Conservation (phyloP, 1,140 invertebrate genomes). For the Laupala kohalensis region DNA sequence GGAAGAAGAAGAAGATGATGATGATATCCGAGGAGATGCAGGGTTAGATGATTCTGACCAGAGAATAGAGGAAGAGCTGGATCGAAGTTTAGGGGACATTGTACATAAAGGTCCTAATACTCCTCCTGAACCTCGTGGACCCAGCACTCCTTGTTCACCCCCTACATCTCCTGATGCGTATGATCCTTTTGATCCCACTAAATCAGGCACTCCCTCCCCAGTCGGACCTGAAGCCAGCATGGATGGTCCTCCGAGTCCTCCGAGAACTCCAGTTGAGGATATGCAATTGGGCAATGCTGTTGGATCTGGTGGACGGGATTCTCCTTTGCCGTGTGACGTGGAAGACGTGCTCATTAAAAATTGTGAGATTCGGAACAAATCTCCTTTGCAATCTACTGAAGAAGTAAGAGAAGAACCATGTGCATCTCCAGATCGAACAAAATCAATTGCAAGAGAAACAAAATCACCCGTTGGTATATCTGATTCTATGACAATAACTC, state of each 20-base stretch:
- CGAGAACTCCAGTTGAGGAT: constrained; percentile 19
- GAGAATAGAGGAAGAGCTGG: constrained; percentile 30
- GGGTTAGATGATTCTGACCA: constrained; percentile 31
- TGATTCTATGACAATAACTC: constrained; percentile 1
- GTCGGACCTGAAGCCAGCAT: constrained; percentile 21
- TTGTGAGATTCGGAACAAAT: not conserved
- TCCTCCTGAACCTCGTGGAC: constrained; percentile 37
- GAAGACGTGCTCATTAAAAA: constrained; percentile 2
- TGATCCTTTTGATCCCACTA: constrained; percentile 78
- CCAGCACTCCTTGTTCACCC: constrained; percentile 31
- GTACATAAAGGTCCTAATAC: constrained; percentile 41
- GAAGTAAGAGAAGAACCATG: constrained; percentile 1
- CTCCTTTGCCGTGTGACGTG: not conserved
- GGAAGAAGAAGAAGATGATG: constrained; percentile 14
- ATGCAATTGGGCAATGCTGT: not conserved
- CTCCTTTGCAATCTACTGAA: not conserved
- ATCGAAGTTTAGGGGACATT: constrained; percentile 25
- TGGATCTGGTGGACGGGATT: not conserved
- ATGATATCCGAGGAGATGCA: constrained; percentile 17
- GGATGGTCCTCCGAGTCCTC: constrained; percentile 18
- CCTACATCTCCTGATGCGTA: constrained; percentile 60
- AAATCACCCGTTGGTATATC: not conserved
- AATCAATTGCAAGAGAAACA: constrained; percentile 1
- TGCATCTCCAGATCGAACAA: constrained; percentile 1
- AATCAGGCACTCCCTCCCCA: constrained; percentile 53